These are phyloP conservation scores for Aplodontia rufa DNA, from an alignment of 2,113 vertebrate genomes.

Conservation along the genomic window DNA sequence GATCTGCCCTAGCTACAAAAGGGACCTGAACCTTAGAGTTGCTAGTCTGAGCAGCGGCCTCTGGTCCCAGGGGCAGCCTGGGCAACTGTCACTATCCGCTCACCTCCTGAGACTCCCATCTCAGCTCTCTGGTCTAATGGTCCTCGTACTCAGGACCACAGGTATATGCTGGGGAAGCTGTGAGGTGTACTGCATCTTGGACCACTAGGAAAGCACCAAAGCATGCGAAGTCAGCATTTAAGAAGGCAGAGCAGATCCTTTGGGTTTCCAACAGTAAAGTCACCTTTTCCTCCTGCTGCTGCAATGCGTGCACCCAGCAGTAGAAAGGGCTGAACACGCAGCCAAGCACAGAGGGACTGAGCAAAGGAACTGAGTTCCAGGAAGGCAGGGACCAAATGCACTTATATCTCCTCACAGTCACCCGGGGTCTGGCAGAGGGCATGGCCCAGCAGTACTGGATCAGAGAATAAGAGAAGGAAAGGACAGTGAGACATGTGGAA, in stretches of 20 bases:
- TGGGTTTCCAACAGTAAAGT: neutral
- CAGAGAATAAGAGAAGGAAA: neutral
- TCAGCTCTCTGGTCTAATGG: neutral
- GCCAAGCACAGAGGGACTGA: neutral
- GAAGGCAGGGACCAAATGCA: neutral
- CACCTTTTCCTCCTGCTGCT: neutral
- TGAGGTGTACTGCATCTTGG: neutral
- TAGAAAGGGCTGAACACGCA: neutral
- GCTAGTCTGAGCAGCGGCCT: neutral
- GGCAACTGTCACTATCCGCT: accelerated
- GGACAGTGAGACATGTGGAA: neutral
- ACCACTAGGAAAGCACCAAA: neutral
- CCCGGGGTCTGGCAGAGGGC: neutral
- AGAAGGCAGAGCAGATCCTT: neutral
- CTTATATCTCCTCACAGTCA: neutral
- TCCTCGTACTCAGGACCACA: neutral
- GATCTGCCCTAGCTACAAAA: neutral
- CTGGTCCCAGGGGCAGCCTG: neutral
- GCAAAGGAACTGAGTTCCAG: neutral
- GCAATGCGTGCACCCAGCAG: accelerated
- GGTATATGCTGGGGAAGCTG: accelerated
- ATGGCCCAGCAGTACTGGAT: neutral
- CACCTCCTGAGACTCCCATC: neutral
- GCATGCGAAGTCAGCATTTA: neutral
- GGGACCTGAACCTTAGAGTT: neutral